These are phyloP conservation scores for Lineus longissimus DNA, from an alignment of 1,140 invertebrate genomes.

Conservation along the genomic window DNA sequence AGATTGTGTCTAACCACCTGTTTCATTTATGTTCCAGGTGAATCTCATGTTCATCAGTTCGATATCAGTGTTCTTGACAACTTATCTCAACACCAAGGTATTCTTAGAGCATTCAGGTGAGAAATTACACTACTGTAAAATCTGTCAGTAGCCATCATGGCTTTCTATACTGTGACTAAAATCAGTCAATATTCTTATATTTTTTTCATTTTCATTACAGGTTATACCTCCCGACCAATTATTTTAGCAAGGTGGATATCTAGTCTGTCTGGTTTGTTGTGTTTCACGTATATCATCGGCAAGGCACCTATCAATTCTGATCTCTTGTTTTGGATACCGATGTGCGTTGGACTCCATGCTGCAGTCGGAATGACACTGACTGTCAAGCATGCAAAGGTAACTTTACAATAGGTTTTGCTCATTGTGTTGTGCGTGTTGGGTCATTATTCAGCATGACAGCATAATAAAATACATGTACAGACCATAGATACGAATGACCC, in stretches of 20 bases:
- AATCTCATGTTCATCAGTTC: not conserved
- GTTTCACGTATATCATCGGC: too few species aligned
- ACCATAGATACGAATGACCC: too few species aligned
- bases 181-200: too few species aligned
- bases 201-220: too few species aligned
- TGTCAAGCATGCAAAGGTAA: slow-evolving; percentile 6
- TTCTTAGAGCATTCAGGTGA: not conserved
- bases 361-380: not conserved
- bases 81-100: slow-evolving; percentile 2
- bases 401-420: not conserved
- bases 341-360: slow-evolving; percentile 1
- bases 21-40: not conserved
- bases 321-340: slow-evolving; percentile 5
- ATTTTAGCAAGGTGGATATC: not conserved
- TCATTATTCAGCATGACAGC: too few species aligned
- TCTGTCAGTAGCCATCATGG: too few species aligned
- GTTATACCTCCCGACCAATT: not conserved
- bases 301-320: not conserved
- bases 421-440: not conserved
- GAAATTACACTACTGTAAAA: not conserved
- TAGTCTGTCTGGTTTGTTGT: not conserved
- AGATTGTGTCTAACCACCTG: too few species aligned
- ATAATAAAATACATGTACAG: too few species aligned
- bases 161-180: too few species aligned
- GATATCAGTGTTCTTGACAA: slow-evolving; percentile 8